phyloP scores from a whole-genome alignment of 2,888 invertebrate species.

The Sepioteuthis lessoniana region DNA sequence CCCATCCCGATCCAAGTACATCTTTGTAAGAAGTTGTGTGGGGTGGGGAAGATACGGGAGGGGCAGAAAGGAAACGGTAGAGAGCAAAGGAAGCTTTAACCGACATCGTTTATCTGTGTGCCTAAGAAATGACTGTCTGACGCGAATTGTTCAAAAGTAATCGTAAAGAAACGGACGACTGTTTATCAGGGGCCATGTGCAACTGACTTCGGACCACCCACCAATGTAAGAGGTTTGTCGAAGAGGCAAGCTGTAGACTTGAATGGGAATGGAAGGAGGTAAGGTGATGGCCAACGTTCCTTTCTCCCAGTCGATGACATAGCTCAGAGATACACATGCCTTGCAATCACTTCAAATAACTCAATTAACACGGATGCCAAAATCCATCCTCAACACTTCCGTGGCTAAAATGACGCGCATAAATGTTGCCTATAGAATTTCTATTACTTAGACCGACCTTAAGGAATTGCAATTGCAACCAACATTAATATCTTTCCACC shows the following conservation, averaged over 20 bases:
- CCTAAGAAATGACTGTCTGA: slow-evolving; percentile 23
- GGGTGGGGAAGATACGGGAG: background rate
- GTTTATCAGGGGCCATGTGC: slow-evolving; percentile 15
- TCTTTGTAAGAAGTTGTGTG: background rate
- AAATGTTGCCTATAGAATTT: background rate
- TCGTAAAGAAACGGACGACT: background rate
- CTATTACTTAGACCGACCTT: no score
- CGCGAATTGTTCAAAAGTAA: slow-evolving; percentile 23
- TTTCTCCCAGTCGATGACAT: background rate
- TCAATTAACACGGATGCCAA: slow-evolving; percentile 23
- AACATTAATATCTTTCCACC: background rate
- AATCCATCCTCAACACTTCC: background rate
- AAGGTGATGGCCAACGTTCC: background rate
- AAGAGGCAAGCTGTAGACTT: background rate
- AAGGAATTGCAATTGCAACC: background rate
- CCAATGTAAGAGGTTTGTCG: background rate
- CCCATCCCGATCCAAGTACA: background rate
- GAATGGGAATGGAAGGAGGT: background rate
- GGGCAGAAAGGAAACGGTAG: background rate
- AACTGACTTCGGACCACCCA: background rate
- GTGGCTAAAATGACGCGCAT: background rate
- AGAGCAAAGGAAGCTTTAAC: background rate
- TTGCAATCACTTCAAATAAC: slow-evolving; percentile 20
- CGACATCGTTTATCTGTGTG: background rate
- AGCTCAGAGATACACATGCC: background rate